Evolutionary conservation across 2,797 vertebrate species (phyloP).

Genomic region (Amazona finschi): DNA sequence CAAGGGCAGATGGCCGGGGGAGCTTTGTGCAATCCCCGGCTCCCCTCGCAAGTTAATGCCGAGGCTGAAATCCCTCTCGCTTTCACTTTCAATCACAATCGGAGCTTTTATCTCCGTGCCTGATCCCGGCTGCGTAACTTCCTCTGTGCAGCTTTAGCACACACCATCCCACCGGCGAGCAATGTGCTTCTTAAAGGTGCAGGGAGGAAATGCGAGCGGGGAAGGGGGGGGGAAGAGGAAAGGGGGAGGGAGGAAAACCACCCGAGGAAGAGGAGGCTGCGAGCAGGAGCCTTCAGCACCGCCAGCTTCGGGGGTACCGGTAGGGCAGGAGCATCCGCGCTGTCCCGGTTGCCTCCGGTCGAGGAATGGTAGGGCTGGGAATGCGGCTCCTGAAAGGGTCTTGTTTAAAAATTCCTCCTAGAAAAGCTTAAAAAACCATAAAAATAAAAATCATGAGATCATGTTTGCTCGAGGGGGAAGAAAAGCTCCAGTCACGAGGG

Average conservation of each 20-base stretch:
- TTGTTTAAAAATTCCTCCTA: neutral
- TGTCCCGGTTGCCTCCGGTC: neutral
- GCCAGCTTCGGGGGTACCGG: neutral
- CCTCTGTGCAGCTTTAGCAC: conserved; percentile 77
- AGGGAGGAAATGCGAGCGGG: conserved; percentile 64
- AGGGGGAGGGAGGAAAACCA: neutral
- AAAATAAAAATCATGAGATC: conserved; percentile 20
- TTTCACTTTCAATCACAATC: conserved; percentile 91
- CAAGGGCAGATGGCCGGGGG: conserved; percentile 85
- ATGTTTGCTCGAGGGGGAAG: neutral
- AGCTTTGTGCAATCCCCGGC: conserved; percentile 81
- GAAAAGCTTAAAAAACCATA: neutral
- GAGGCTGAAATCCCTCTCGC: conserved; percentile 85
- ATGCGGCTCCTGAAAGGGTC: conserved; percentile 9
- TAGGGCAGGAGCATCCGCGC: neutral
- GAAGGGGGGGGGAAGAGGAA: neutral
- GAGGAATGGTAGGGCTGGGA: conserved; percentile 16
- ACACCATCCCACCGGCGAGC: conserved; percentile 77
- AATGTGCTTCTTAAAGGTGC: conserved; percentile 81
- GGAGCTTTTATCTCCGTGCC: conserved; percentile 88
- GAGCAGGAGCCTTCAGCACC: conserved; percentile 2
- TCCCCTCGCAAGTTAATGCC: conserved; percentile 80
- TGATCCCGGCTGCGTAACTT: conserved; percentile 88
- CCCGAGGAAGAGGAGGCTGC: conserved; percentile 40
- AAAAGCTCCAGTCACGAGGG: conserved; percentile 51